Conservation (phyloP, 2,113 vertebrate genomes). For the Fulica atra region DNA sequence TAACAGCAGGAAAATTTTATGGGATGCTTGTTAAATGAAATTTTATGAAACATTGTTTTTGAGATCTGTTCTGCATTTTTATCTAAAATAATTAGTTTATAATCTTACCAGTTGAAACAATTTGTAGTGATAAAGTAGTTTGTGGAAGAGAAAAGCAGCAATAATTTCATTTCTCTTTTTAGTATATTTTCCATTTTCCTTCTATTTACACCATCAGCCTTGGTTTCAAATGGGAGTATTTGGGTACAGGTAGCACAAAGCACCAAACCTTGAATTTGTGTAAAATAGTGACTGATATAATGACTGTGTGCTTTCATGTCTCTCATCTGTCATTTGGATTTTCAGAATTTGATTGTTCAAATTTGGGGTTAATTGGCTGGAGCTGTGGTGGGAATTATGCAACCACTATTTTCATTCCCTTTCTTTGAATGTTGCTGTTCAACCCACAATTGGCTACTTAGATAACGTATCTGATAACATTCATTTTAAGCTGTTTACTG, state of each 20-base stretch:
- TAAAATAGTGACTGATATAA: neutral
- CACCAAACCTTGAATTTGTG: neutral
- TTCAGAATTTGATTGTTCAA: neutral
- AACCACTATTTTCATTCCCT: neutral
- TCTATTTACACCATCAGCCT: neutral
- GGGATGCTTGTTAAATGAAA: neutral
- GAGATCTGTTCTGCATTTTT: neutral
- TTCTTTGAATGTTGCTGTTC: neutral
- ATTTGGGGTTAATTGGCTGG: neutral
- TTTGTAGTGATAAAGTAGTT: neutral
- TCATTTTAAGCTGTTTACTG: neutral
- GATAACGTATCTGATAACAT: neutral
- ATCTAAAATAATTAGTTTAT: neutral
- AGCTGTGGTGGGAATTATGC: neutral
- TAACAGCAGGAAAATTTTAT: neutral
- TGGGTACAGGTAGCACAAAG: neutral
- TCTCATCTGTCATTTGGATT: neutral
- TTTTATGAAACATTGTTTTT: neutral
- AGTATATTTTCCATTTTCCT: neutral
- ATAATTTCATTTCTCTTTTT: neutral
- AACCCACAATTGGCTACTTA: neutral
- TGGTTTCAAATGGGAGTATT: neutral
- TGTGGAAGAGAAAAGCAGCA: neutral
- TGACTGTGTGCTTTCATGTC: neutral
- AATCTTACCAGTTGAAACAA: neutral